Evolutionary conservation across 2,888 invertebrate genomes (phyloP).

Genomic region (Aquatica leii): DNA sequence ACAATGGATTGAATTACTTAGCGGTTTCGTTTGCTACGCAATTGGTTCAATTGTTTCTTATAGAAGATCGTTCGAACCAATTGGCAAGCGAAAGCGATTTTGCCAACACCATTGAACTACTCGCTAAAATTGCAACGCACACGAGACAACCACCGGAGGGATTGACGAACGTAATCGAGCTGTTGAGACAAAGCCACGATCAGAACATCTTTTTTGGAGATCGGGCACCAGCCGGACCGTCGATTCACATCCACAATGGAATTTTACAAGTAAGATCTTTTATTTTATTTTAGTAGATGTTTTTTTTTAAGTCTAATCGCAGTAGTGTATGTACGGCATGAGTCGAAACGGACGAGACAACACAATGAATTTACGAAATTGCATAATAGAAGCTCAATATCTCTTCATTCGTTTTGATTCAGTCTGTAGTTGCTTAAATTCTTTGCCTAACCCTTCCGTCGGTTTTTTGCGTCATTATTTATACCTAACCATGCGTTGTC

Average conservation of each 20-base stretch:
- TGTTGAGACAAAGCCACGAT: constrained; percentile 78
- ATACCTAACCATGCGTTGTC: too few relatives aligned
- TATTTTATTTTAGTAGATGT: neutral
- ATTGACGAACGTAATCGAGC: constrained; percentile 81
- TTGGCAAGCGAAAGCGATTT: constrained; percentile 85
- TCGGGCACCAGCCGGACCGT: constrained; percentile 79
- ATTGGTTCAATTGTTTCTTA: constrained; percentile 84
- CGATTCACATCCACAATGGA: constrained; percentile 92
- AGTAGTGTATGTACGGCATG: too few relatives aligned
- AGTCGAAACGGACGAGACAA: too few relatives aligned
- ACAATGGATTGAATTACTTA: constrained; percentile 72
- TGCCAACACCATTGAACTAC: constrained; percentile 84
- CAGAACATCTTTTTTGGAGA: constrained; percentile 77
- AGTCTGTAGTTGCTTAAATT: too few relatives aligned
- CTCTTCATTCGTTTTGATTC: too few relatives aligned
- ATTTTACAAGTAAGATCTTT: constrained; percentile 74
- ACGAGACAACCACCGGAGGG: constrained; percentile 85
- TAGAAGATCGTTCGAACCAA: constrained; percentile 82
- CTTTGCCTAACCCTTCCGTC: too few relatives aligned
- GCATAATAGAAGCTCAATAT: too few relatives aligned
- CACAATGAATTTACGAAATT: too few relatives aligned
- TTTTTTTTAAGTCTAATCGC: too few relatives aligned
- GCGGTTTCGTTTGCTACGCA: constrained; percentile 92
- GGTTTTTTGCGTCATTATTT: too few relatives aligned
- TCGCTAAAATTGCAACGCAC: constrained; percentile 79